These are phyloP conservation scores for Lycodopsis pacificus DNA, from an alignment of 2,797 vertebrate species.

Conservation along the genomic window DNA sequence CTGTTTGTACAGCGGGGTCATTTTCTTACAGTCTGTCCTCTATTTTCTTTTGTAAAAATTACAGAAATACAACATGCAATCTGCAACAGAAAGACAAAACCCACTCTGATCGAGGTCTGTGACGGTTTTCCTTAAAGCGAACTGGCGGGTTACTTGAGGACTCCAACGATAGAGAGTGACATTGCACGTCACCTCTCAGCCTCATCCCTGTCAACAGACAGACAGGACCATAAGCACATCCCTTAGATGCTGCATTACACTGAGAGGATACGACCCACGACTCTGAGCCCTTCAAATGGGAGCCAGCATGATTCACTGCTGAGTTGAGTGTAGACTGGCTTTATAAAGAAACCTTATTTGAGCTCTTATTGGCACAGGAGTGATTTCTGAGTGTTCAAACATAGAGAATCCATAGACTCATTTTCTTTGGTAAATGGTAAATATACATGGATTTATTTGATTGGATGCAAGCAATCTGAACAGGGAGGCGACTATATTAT, in stretches of 20 bases:
- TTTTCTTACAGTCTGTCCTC: neutral
- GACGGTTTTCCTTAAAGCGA: conserved; percentile 44
- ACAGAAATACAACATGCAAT: neutral
- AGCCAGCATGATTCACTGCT: conserved; percentile 35
- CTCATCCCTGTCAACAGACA: conserved; percentile 34
- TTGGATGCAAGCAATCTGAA: neutral
- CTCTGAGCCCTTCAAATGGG: conserved; percentile 34
- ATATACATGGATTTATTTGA: neutral
- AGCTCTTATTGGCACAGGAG: neutral
- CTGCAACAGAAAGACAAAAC: conserved; percentile 9
- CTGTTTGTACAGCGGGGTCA: neutral
- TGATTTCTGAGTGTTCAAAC: neutral
- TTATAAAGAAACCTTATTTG: neutral
- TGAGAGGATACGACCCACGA: conserved; percentile 17
- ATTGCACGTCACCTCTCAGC: conserved; percentile 30
- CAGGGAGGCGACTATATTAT: neutral
- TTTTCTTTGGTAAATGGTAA: neutral
- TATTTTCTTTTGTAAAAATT: neutral
- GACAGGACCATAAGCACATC: conserved; percentile 40
- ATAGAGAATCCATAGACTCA: neutral
- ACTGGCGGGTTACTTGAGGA: conserved; percentile 59
- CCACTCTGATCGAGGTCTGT: neutral
- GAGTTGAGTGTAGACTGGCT: conserved; percentile 5
- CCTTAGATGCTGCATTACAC: conserved; percentile 33
- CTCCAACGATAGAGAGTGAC: conserved; percentile 53